These are phyloP conservation scores for Troides helena DNA, from an alignment of 2,888 invertebrate species.

Conservation along the genomic window DNA sequence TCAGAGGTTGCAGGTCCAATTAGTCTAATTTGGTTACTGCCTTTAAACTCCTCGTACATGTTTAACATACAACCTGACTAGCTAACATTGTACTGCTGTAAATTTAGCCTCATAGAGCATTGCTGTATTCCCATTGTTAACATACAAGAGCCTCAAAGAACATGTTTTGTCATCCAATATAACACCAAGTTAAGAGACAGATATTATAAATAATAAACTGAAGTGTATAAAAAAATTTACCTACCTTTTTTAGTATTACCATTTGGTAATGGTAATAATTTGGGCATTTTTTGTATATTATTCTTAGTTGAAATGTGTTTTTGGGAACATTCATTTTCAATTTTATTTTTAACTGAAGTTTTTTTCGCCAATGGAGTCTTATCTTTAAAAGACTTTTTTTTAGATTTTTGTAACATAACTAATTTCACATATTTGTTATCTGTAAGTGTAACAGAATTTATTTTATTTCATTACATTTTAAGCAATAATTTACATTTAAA, in stretches of 20 bases:
- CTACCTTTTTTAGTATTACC: constrained; percentile 58
- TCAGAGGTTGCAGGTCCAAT: no score
- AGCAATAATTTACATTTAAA: no score
- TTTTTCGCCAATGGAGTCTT: constrained; percentile 37
- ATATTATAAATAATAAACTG: no score
- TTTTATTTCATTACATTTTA: not conserved
- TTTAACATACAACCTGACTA: no score
- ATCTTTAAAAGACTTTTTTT: constrained; percentile 43
- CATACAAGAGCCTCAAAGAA: no score
- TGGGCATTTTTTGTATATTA: constrained; percentile 50
- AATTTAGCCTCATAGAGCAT: no score
- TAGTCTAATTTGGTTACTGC: no score
- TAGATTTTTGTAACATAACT: constrained; percentile 53
- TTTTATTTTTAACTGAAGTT: constrained; percentile 34
- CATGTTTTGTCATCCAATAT: no score
- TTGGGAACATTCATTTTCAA: constrained; percentile 33
- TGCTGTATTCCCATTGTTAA: no score
- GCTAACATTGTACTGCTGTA: no score
- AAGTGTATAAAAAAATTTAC: constrained; percentile 15
- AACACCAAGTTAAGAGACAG: no score
- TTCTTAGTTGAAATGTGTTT: constrained; percentile 25
- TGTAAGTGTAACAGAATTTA: constrained; percentile 38
- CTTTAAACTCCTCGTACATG: no score
- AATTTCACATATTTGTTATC: constrained; percentile 57
- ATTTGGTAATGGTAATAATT: constrained; percentile 53